These are phyloP conservation scores for Lepidiolamprologus cunningtoni DNA, from an alignment of 2,113 vertebrate species.

Conservation along the genomic window DNA sequence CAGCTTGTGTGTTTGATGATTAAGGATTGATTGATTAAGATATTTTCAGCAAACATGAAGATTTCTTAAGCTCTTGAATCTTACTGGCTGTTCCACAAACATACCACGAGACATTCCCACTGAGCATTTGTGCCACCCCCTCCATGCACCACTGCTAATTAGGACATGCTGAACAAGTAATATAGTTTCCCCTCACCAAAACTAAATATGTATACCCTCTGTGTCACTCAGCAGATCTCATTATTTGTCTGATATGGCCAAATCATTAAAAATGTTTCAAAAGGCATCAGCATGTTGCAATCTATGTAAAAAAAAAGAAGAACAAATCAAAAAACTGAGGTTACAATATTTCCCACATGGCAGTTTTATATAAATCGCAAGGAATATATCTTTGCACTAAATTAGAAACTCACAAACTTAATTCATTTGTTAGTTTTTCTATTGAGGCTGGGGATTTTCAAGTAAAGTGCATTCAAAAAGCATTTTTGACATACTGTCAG, in stretches of 20 bases:
- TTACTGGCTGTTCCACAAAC: not conserved
- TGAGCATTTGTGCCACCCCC: not conserved
- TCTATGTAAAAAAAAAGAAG: not conserved
- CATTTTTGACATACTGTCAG: not conserved
- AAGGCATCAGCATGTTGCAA: not conserved
- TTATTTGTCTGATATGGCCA: not conserved
- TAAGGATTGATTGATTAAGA: not conserved
- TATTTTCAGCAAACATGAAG: not conserved
- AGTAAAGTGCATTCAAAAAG: not conserved
- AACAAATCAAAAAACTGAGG: not conserved
- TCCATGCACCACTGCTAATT: not conserved
- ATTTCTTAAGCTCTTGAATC: not conserved
- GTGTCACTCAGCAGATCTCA: accelerated
- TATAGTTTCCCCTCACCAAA: not conserved
- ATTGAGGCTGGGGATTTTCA: not conserved
- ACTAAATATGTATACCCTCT: not conserved
- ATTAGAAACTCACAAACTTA: not conserved
- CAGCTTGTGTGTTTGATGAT: not conserved
- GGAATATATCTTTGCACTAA: not conserved
- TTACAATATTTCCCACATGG: not conserved
- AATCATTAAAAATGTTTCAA: not conserved
- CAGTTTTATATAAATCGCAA: not conserved
- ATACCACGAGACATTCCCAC: accelerated
- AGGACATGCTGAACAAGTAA: not conserved
- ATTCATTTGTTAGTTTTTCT: not conserved